Percentiles rank a stretch among this genome's conserved stretches.
Evolutionary conservation across 2,888 invertebrate species (phyloP).

Genomic region (Petrolisthes manimaculis): DNA sequence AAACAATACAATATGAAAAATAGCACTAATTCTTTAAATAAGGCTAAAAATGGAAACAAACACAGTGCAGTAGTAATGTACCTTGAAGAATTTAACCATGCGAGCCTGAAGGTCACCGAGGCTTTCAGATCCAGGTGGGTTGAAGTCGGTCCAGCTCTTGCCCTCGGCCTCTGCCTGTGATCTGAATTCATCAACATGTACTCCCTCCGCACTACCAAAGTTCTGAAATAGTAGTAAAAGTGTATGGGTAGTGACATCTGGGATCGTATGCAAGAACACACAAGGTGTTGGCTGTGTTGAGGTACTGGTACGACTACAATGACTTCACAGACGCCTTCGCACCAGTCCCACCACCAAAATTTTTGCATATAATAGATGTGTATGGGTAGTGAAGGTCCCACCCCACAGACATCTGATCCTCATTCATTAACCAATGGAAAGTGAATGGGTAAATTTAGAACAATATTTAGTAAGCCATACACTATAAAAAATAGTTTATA

Average conservation of each 20-base stretch:
- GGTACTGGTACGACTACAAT: not conserved
- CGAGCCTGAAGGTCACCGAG: conserved; percentile 50
- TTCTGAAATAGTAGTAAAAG: conserved; percentile 21
- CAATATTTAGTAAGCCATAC: too few relatives aligned
- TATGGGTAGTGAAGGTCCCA: not conserved
- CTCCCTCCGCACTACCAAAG: conserved; percentile 52
- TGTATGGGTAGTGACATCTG: not conserved
- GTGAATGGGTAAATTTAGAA: too few relatives aligned
- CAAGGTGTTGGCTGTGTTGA: not conserved
- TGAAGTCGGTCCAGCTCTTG: conserved; percentile 45
- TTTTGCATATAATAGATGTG: not conserved
- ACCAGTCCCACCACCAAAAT: not conserved
- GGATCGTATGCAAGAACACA: not conserved
- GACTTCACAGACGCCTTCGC: not conserved
- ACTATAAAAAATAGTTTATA: too few relatives aligned
- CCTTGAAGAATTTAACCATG: conserved; percentile 58
- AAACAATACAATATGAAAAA: too few relatives aligned
- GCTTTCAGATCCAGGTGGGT: conserved; percentile 49
- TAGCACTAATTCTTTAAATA: too few relatives aligned
- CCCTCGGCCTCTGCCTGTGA: conserved; percentile 42
- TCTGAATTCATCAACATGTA: conserved; percentile 41
- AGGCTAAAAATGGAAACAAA: too few relatives aligned
- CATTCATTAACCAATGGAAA: too few relatives aligned
- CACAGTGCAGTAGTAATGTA: not conserved
- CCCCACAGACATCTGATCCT: too few relatives aligned